These are phyloP conservation scores for Dolichoris vasculosae DNA, from an alignment of 1,140 invertebrate genomes.

Conservation along the genomic window DNA sequence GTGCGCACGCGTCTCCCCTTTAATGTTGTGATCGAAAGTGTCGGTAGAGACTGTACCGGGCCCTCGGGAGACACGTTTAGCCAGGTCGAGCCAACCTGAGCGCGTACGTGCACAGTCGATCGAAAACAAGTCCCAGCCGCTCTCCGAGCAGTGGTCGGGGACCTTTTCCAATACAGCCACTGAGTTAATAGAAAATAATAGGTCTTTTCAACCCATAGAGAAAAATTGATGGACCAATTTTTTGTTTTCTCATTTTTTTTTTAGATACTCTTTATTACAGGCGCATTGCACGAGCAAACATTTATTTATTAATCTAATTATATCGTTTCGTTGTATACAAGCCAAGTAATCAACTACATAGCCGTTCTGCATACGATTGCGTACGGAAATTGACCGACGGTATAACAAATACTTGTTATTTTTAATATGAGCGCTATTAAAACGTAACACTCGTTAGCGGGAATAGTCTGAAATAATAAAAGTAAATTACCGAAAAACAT, in stretches of 20 bases:
- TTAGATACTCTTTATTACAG: not conserved
- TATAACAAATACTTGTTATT: not conserved
- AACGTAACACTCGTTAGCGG: not conserved
- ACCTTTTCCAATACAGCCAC: no score
- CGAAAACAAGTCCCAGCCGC: not conserved
- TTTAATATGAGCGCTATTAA: not conserved
- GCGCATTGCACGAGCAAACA: not conserved
- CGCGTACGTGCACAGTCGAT: not conserved
- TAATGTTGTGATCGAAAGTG: slow-evolving; percentile 51
- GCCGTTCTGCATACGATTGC: not conserved
- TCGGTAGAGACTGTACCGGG: slow-evolving; percentile 35
- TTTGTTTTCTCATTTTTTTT: not conserved
- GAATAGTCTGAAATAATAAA: not conserved
- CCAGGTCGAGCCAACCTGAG: not conserved
- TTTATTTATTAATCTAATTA: slow-evolving; percentile 5
- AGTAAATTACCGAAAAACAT: not conserved
- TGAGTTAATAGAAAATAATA: not conserved
- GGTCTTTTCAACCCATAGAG: not conserved
- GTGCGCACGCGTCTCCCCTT: not conserved
- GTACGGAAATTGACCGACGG: not conserved
- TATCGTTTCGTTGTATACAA: not conserved
- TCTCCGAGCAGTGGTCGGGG: not conserved
- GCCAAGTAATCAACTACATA: not conserved
- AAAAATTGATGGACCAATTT: slow-evolving; percentile 1
- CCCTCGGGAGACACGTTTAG: not conserved